Percentiles rank a stretch among this genome's conserved stretches.
Evolutionary conservation across 53 echinoderm and acorn worm species (phyloP).

Genomic region (Mesocentrotus franciscanus): DNA sequence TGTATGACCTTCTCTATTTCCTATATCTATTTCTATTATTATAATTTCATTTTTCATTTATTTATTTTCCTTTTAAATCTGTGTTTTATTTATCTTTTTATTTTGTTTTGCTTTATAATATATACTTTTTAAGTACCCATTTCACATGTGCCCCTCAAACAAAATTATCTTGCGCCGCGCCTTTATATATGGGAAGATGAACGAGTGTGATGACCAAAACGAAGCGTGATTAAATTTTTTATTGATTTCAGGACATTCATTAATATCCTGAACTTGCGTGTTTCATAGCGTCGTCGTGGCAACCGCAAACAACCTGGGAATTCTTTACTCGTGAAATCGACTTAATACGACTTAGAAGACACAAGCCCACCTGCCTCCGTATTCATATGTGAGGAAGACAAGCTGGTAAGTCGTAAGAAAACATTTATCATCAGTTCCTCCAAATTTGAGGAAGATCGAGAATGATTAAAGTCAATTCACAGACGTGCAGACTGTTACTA

Average conservation of each 20-base stretch:
- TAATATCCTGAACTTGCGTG: not conserved
- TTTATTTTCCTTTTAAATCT: no score
- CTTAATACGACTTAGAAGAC: not conserved
- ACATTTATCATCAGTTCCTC: not conserved
- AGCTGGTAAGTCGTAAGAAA: not conserved
- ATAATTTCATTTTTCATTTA: no score
- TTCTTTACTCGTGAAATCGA: not conserved
- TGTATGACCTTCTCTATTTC: no score
- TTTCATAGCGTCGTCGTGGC: not conserved
- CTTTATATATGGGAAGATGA: no score
- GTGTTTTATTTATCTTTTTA: no score
- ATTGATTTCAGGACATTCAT: not conserved
- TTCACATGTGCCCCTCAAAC: no score
- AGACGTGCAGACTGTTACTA: not conserved
- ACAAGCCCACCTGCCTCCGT: not conserved
- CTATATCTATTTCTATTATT: no score
- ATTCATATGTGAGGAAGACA: not conserved
- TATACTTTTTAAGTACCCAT: no score
- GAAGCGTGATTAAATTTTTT: not conserved
- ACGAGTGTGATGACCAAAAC: not conserved
- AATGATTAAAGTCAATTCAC: not conserved
- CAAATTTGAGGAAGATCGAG: not conserved
- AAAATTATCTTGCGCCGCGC: no score
- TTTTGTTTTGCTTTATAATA: no score
- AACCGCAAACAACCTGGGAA: slow-evolving; percentile 4